Evolutionary conservation across 2,888 invertebrate species (phyloP), one percentile per base, ranked within the genome.

Genomic region (Erebia palarica): DNA sequence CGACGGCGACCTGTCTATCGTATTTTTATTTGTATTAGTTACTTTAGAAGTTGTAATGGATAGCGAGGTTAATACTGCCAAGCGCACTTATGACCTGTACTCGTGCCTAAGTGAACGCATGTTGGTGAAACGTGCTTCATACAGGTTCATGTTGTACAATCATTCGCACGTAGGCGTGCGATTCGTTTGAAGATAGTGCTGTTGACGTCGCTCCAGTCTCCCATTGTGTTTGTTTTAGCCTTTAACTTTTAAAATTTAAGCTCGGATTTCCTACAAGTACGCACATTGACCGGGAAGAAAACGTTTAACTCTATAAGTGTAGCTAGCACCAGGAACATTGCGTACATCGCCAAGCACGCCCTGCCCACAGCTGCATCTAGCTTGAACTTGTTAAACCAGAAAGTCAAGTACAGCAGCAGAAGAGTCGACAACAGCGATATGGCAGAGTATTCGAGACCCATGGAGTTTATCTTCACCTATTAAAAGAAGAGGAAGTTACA

Each of bases 231-330:
- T 44, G 11, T 44, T 47, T 47, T 13, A 47, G 47, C 47, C 11
- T 67, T 69, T 53, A 71, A 67, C 55, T 27, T 58, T 81, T 89
- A 90, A 79, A 85, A 84, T 75, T 86, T 88, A 73, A 91, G 85
- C 84, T 92, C 91, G 79, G 81, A 86, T 84, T 95, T 94, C 85
- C 94, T 95, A 91, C 98, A 98, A 74, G 97, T 97, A 78, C 97
- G 97, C 79, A 97, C 94, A 92, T 98, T 98, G 80, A 98, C 97
- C 81, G 96, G 96, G 94, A 97, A 98, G 95, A 98, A 98, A 76
- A 97, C 97, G 90, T 98, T 98, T 82, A 98, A 95, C 94, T 98
- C 98, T 83, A 98, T 98, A 80, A 98, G 94, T 76, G 97, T 97
- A 69, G 98, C 97, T 78, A 98, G 94, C 68, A 97, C 95, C 75